phyloP scores from a whole-genome alignment of 53 echinoderm and acorn worm species.

The Stichopus horrens region DNA sequence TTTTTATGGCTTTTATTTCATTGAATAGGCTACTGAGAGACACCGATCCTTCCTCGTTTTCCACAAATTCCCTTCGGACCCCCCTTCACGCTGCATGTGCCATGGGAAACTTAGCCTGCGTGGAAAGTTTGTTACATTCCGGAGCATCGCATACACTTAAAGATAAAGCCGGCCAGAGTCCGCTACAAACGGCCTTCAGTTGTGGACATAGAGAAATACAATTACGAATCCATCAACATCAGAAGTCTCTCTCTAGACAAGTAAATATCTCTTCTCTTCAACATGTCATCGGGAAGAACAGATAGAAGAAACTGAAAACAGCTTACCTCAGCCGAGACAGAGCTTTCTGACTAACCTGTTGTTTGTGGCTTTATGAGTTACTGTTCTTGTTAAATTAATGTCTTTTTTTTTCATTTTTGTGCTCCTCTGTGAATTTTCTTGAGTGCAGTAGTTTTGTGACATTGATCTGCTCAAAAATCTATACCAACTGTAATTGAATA shows the following conservation, averaged over 20 bases:
- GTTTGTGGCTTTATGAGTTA: no score
- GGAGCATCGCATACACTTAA: constrained; percentile 64
- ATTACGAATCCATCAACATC: constrained; percentile 59
- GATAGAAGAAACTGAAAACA: no score
- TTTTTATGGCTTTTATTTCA: neutral
- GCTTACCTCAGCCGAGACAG: no score
- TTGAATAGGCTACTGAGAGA: constrained; percentile 60
- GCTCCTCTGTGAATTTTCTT: no score
- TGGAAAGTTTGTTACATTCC: constrained; percentile 73
- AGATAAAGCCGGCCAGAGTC: constrained; percentile 67
- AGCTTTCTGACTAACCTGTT: no score
- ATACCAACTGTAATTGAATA: no score
- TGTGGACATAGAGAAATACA: constrained; percentile 84
- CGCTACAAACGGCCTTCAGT: constrained; percentile 66
- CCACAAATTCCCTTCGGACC: constrained; percentile 68
- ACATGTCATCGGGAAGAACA: no score
- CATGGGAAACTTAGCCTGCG: constrained; percentile 79
- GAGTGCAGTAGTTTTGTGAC: no score
- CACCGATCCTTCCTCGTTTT: constrained; percentile 53
- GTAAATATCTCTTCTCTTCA: neutral
- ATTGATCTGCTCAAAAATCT: no score
- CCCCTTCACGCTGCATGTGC: constrained; percentile 87
- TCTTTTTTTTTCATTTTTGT: no score
- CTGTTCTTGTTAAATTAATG: no score
- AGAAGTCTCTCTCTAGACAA: constrained; percentile 53